Conservation (phyloP, 2,113 vertebrate genomes). For the Malaclemys terrapin region DNA sequence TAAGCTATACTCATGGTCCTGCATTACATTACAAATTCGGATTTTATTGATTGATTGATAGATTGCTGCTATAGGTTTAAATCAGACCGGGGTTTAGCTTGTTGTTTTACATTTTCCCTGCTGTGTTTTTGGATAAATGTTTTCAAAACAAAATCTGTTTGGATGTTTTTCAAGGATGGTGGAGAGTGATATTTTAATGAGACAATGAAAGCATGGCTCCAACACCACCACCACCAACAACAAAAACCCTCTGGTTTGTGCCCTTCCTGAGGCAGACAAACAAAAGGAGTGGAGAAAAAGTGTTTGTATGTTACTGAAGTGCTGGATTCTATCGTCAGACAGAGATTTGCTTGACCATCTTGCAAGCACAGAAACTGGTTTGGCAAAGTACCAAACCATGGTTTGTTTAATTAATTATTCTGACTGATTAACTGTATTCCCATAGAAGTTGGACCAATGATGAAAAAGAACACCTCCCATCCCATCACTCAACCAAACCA, state of each 20-base stretch:
- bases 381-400: not conserved
- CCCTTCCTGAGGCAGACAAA: not conserved
- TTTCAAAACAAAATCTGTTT: not conserved
- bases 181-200: not conserved
- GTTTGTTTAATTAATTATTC: not conserved
- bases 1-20: not conserved
- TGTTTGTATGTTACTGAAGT: not conserved
- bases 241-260: not conserved
- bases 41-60: not conserved
- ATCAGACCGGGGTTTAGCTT: not conserved
- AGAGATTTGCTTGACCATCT: not conserved
- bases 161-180: not conserved
- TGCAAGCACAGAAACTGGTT: not conserved
- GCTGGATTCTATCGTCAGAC: not conserved
- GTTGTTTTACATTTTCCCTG: not conserved
- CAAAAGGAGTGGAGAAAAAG: not conserved
- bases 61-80: not conserved
- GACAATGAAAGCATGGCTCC: not conserved
- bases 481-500: not conserved
- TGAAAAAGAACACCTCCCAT: not conserved
- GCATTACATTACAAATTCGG: not conserved
- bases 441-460: not conserved
- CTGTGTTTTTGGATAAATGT: not conserved
- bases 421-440: not conserved
- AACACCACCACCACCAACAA: not conserved